Percentiles rank a stretch among this genome's conserved stretches.
Evolutionary conservation across 2,797 vertebrate genomes (phyloP).

Genomic region (Bovichtus variegatus): DNA sequence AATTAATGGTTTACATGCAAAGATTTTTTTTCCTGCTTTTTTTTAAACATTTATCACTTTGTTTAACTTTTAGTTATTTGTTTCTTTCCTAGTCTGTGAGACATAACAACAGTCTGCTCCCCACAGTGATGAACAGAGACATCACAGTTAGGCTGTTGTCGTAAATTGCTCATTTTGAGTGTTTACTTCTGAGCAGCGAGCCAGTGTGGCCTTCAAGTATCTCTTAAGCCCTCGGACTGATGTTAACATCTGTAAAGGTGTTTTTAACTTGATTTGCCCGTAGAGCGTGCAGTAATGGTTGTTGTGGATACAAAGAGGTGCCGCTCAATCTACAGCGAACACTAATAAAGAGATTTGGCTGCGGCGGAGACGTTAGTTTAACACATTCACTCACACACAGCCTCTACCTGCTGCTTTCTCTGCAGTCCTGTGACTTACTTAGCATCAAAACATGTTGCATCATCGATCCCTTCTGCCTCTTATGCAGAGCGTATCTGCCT

Average conservation of each 20-base stretch:
- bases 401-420: slow-evolving; percentile 1
- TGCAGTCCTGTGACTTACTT: background rate
- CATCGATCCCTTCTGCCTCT: background rate
- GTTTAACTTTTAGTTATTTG: background rate
- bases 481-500: slow-evolving; percentile 5
- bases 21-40: background rate
- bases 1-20: no score
- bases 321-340: slow-evolving; percentile 9
- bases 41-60: slow-evolving; percentile 1
- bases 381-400: background rate
- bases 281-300: slow-evolving; percentile 23
- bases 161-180: slow-evolving; percentile 22
- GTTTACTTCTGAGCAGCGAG: slow-evolving; percentile 19
- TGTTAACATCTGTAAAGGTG: slow-evolving; percentile 26
- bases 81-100: slow-evolving; percentile 4
- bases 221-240: slow-evolving; percentile 10
- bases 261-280: slow-evolving; percentile 31
- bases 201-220: background rate
- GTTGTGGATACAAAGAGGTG: slow-evolving; percentile 46
- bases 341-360: slow-evolving; percentile 41
- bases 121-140: slow-evolving; percentile 5
- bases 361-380: slow-evolving; percentile 17
- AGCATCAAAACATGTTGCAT: slow-evolving; percentile 8
- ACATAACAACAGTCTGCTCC: background rate
- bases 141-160: slow-evolving; percentile 1